Conservation (phyloP, 1,140 invertebrate genomes). For the Drusus annulatus region DNA sequence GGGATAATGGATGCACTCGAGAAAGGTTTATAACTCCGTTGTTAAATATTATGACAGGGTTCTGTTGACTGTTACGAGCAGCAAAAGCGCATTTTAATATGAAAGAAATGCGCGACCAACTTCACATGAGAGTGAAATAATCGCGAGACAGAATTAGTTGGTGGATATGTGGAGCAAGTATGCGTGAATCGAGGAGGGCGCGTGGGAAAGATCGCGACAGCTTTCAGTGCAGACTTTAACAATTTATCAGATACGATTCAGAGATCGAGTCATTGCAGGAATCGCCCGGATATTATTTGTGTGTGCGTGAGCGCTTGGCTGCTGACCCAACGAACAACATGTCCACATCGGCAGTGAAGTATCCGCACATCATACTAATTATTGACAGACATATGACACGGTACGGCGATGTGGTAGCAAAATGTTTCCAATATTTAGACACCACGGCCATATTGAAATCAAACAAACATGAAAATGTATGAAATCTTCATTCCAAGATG, state of each 20-base stretch:
- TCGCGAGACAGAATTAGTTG: conserved; percentile 4
- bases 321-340: not conserved
- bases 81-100: conserved; percentile 12
- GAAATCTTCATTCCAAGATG: no score
- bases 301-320: conserved; percentile 15
- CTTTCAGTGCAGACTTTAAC: conserved; percentile 35
- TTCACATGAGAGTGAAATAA: not conserved
- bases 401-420: no score
- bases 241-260: conserved; percentile 32
- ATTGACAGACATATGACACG: no score
- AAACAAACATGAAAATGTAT: no score
- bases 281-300: conserved; percentile 32
- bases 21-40: not conserved
- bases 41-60: not conserved
- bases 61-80: not conserved
- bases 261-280: conserved; percentile 12
- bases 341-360: no score
- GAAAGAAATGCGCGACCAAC: conserved; percentile 4
- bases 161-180: conserved; percentile 16
- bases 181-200: conserved; percentile 1
- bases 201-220: conserved; percentile 13
- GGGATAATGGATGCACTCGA: not conserved
- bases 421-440: no score
- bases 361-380: no score
- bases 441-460: no score